Evolutionary conservation across 1,140 invertebrate genomes (phyloP).

Genomic region (Drosophila mauritiana): DNA sequence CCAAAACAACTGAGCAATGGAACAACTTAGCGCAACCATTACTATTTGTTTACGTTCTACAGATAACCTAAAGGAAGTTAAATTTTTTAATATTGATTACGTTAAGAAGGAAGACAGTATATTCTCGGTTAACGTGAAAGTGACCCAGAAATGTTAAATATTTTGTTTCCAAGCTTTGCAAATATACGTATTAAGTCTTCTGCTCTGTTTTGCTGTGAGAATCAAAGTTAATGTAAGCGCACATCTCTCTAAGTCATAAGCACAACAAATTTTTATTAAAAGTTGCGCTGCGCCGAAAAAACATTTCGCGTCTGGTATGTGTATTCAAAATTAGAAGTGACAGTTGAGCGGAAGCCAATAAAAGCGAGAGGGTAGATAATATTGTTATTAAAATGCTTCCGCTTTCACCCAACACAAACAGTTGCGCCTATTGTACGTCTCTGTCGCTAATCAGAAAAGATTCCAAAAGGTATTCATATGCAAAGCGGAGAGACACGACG

Average conservation of each 20-base stretch:
- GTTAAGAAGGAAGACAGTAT: no score
- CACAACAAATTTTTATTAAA: slow-evolving; percentile 53
- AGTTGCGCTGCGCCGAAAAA: slow-evolving; percentile 32
- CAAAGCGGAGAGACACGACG: slow-evolving; percentile 54
- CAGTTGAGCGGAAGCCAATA: slow-evolving; percentile 24
- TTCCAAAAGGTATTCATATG: slow-evolving; percentile 78
- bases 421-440: slow-evolving; percentile 65
- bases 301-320: neutral
- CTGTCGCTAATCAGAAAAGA: slow-evolving; percentile 73
- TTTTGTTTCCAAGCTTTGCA: no score
- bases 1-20: slow-evolving; percentile 48
- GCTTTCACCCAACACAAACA: slow-evolving; percentile 19
- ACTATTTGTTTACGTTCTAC: slow-evolving; percentile 18
- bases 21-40: slow-evolving; percentile 26
- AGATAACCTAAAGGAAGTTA: neutral
- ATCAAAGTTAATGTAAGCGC: slow-evolving; percentile 67
- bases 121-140: no score
- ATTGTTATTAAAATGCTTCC: slow-evolving; percentile 80
- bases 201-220: slow-evolving; percentile 58
- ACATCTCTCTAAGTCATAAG: slow-evolving; percentile 49
- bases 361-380: slow-evolving; percentile 30
- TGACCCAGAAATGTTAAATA: neutral
- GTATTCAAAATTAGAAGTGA: slow-evolving; percentile 76
- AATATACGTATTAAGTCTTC: slow-evolving; percentile 45
- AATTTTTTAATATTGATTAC: no score